Evolutionary conservation across 64 coral and sea anemone species (phyloP).

Genomic region (Pocillopora damicornis): DNA sequence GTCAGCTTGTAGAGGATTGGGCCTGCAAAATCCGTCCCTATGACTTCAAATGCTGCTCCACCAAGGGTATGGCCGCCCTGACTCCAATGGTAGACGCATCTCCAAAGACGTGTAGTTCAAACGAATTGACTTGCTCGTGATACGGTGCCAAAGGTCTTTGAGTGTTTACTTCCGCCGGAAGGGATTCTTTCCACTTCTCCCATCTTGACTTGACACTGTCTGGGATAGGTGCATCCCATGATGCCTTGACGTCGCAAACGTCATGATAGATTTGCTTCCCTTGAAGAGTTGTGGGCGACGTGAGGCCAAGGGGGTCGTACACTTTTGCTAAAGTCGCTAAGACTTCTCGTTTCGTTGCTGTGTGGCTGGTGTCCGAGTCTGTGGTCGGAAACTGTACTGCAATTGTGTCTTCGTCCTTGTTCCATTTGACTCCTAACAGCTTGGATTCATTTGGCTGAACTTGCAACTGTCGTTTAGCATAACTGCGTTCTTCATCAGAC

Average conservation of each 20-base stretch:
- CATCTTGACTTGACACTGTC: neutral
- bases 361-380: too few relatives aligned
- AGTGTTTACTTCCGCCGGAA: too few relatives aligned
- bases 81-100: slow-evolving; percentile 2
- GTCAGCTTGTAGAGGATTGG: slow-evolving; percentile 24
- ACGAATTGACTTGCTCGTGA: neutral
- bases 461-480: slow-evolving; percentile 42
- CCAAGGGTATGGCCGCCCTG: slow-evolving; percentile 3
- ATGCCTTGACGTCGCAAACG: neutral
- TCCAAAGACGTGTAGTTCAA: neutral
- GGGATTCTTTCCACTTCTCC: too few relatives aligned
- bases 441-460: slow-evolving; percentile 38
- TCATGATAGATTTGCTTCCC: slow-evolving; percentile 32
- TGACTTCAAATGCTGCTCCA: slow-evolving; percentile 34
- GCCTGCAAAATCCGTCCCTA: slow-evolving; percentile 37
- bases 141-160: too few relatives aligned
- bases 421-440: slow-evolving; percentile 38
- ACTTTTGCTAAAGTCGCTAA: too few relatives aligned
- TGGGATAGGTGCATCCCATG: slow-evolving; percentile 27
- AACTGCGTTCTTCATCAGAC: slow-evolving; percentile 7
- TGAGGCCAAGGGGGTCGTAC: too few relatives aligned
- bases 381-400: neutral
- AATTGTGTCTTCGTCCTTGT: neutral
- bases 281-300: neutral
- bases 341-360: too few relatives aligned